These are phyloP conservation scores for Hydropsyche tenuis DNA, from an alignment of 1,140 invertebrate species.

Conservation along the genomic window DNA sequence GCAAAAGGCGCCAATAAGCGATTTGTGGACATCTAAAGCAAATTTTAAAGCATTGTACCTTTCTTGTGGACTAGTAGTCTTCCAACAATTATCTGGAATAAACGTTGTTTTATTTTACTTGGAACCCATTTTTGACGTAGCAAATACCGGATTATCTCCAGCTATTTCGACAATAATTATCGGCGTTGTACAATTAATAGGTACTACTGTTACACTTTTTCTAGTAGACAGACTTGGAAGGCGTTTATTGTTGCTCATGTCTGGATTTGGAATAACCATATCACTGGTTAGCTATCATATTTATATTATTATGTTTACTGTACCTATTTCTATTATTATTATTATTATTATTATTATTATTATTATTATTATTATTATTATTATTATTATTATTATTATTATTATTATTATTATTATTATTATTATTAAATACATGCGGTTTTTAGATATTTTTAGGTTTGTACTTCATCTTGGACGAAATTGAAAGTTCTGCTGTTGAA, in stretches of 20 bases:
- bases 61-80: constrained; percentile 72
- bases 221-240: constrained; percentile 80
- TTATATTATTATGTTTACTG: constrained; percentile 13
- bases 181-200: constrained; percentile 73
- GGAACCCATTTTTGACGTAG: constrained; percentile 71
- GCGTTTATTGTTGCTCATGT: constrained; percentile 73
- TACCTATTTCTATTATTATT: not conserved
- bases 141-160: constrained; percentile 66
- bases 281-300: constrained; percentile 56
- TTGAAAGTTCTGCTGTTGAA: constrained; percentile 58
- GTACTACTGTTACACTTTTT: constrained; percentile 72
- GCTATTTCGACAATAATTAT: constrained; percentile 78
- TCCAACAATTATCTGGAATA: constrained; percentile 82
- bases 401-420: too few species aligned
- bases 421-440: too few species aligned
- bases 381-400: too few species aligned
- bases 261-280: constrained; percentile 69
- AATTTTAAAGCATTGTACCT: constrained; percentile 70
- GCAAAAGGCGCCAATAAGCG: constrained; percentile 52
- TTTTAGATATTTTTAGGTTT: constrained; percentile 64
- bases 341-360: constrained; percentile 32
- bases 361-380: too few species aligned
- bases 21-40: constrained; percentile 56
- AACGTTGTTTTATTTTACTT: constrained; percentile 86
- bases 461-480: constrained; percentile 68